Conservation (phyloP, 2,113 vertebrate genomes). For the Rhinoderma darwinii region DNA sequence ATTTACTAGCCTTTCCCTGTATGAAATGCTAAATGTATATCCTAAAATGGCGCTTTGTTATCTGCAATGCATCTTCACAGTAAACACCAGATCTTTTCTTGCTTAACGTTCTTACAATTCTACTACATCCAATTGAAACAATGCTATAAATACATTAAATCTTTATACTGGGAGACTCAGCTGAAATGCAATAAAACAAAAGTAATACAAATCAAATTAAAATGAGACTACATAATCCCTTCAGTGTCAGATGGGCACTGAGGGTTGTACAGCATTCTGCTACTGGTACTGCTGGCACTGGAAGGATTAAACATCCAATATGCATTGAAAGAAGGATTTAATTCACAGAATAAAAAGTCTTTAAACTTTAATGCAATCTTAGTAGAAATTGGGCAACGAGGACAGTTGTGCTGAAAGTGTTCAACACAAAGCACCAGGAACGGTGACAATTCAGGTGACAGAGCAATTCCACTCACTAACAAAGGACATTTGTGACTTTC, state of each 20-base stretch:
- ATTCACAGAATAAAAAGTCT: constrained; percentile 24
- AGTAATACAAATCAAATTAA: constrained; percentile 55
- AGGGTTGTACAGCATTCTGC: constrained; percentile 11
- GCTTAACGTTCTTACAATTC: background rate
- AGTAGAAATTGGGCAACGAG: background rate
- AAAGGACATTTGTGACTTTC: constrained; percentile 41
- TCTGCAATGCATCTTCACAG: background rate
- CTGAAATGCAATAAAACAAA: constrained; percentile 31
- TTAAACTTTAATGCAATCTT: constrained; percentile 40
- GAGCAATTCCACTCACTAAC: constrained; percentile 1
- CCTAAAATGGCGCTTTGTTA: background rate
- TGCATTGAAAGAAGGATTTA: constrained; percentile 44
- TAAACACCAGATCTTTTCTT: background rate
- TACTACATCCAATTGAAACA: constrained; percentile 4
- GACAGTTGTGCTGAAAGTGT: background rate
- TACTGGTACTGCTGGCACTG: constrained; percentile 38
- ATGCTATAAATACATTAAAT: constrained; percentile 29
- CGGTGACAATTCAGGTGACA: constrained; percentile 16
- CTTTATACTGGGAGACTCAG: constrained; percentile 16
- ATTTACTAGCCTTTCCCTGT: background rate
- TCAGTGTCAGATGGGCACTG: constrained; percentile 28
- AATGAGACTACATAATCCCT: constrained; percentile 44
- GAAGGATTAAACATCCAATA: constrained; percentile 45
- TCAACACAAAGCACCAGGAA: background rate
- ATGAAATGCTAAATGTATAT: background rate